Percentiles rank a stretch among this genome's conserved stretches.
Evolutionary conservation across 2,113 vertebrate species (phyloP).

Genomic region (Pavo muticus): DNA sequence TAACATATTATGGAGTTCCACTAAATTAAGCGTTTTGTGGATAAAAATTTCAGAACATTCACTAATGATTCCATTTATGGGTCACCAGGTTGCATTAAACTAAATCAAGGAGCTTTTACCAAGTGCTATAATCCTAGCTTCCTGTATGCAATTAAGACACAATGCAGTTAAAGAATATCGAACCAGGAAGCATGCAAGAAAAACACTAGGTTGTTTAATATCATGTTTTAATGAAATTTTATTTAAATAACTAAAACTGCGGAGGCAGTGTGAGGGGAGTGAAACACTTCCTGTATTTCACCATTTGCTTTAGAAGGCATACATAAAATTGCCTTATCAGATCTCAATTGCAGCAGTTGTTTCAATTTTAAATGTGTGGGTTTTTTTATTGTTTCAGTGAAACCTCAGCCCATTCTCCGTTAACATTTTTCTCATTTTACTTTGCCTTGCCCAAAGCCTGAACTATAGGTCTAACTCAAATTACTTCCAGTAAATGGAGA

Average conservation of each 20-base stretch:
- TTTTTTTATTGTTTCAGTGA: background rate
- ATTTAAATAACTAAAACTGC: background rate
- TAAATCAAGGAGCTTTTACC: slow-evolving; percentile 22
- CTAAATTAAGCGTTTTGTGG: slow-evolving; percentile 3
- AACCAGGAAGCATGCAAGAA: background rate
- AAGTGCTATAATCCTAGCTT: background rate
- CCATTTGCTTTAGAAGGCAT: background rate
- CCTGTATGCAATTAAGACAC: background rate
- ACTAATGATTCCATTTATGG: background rate
- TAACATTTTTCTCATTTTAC: background rate
- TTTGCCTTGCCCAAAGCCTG: background rate
- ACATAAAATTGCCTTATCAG: background rate
- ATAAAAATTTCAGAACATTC: background rate
- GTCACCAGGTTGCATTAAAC: slow-evolving; percentile 25
- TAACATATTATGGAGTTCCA: slow-evolving; percentile 8
- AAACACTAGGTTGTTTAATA: background rate
- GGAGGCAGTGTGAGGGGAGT: background rate
- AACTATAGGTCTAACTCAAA: background rate
- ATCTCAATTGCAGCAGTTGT: background rate
- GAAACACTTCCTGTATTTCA: background rate
- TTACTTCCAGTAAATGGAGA: background rate
- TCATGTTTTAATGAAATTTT: background rate
- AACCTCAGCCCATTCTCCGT: accelerated
- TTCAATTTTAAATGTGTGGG: background rate
- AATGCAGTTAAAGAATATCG: background rate